Evolutionary conservation across 2,797 vertebrate species (phyloP).

Genomic region (Aselliscus stoliczkanus): DNA sequence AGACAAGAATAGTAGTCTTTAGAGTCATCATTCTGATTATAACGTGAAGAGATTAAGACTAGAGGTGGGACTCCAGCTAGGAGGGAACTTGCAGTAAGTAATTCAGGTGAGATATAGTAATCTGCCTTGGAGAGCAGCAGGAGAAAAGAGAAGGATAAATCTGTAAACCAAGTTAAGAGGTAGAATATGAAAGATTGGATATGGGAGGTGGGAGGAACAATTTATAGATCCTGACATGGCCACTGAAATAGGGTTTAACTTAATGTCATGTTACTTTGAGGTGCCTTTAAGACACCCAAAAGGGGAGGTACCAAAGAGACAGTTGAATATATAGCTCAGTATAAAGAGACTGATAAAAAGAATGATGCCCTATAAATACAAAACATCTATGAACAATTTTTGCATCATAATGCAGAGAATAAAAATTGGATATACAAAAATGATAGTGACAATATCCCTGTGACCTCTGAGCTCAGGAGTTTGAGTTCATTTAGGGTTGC

Average conservation of each 20-base stretch:
- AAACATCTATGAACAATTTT: background rate
- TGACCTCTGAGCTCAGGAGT: background rate
- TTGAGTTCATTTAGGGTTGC: background rate
- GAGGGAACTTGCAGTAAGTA: background rate
- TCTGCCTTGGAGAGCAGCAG: background rate
- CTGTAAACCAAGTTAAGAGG: background rate
- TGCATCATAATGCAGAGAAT: background rate
- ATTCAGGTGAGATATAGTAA: background rate
- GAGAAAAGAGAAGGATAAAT: background rate
- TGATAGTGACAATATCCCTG: background rate
- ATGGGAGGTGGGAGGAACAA: background rate
- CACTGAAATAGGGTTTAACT: background rate
- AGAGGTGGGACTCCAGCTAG: background rate
- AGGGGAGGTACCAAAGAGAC: background rate
- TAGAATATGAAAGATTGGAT: background rate
- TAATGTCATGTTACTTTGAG: background rate
- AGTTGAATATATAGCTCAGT: background rate
- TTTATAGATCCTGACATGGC: background rate
- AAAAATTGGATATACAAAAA: background rate
- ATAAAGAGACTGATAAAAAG: background rate
- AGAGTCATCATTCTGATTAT: slow-evolving; percentile 3
- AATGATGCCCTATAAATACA: background rate
- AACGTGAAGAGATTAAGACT: background rate
- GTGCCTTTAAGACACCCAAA: background rate
- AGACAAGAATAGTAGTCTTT: background rate